Conservation (phyloP, 2,797 vertebrate species). For the Falco biarmicus region DNA sequence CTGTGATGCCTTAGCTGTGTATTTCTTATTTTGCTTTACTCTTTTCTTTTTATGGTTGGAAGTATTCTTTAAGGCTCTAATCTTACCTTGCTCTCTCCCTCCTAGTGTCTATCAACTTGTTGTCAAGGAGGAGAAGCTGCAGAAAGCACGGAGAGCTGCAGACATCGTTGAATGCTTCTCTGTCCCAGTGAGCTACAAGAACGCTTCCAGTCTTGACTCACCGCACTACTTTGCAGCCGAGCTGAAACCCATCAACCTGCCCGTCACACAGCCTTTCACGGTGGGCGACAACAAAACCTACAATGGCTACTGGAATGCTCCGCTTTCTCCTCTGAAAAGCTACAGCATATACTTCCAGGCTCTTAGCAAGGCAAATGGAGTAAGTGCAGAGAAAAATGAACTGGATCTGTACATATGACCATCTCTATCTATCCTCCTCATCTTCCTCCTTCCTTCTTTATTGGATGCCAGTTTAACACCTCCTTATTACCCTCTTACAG, state of each 20-base stretch:
- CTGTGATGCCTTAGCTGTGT: background rate
- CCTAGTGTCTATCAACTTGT: conserved; percentile 93
- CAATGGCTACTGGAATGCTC: conserved; percentile 96
- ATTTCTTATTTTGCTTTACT: background rate
- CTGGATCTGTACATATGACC: background rate
- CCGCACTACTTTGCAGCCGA: conserved; percentile 94
- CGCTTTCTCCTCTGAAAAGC: conserved; percentile 93
- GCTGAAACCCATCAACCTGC: conserved; percentile 89
- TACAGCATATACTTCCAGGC: conserved; percentile 98
- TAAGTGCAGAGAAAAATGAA: conserved; percentile 75
- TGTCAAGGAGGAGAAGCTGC: conserved; percentile 92
- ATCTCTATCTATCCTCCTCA: background rate
- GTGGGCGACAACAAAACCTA: conserved; percentile 98
- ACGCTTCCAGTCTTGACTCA: conserved; percentile 89
- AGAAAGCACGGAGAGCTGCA: conserved; percentile 89
- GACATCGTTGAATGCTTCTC: conserved; percentile 90
- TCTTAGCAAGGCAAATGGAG: conserved; percentile 94
- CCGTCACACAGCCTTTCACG: conserved; percentile 90
- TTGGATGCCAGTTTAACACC: background rate
- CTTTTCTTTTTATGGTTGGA: background rate
- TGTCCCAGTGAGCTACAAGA: conserved; percentile 89
- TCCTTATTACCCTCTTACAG: background rate
- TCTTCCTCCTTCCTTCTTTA: background rate
- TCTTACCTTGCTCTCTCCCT: background rate
- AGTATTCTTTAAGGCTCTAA: background rate